These are phyloP conservation scores for Pangasianodon gigas DNA, from an alignment of 2,113 vertebrate genomes.

Conservation along the genomic window DNA sequence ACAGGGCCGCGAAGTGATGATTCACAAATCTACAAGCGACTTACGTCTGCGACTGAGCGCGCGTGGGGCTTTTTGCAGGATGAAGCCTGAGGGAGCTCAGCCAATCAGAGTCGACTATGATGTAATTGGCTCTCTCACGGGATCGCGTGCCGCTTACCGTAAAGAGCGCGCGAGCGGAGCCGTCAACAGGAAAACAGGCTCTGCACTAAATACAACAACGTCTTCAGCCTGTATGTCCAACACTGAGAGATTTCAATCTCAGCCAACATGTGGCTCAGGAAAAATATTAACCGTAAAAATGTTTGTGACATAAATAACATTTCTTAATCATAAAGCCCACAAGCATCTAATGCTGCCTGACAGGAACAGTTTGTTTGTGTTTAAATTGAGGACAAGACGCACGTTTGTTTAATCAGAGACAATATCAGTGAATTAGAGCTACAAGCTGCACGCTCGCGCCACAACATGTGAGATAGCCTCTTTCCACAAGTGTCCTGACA, in stretches of 20 bases:
- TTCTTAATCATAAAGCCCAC: neutral
- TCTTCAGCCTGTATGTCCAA: neutral
- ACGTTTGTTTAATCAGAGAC: neutral
- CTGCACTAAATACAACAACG: constrained; percentile 42
- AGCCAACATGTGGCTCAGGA: constrained; percentile 55
- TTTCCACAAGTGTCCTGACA: constrained; percentile 1
- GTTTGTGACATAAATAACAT: constrained; percentile 57
- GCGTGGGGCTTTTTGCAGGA: constrained; percentile 44
- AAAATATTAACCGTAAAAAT: constrained; percentile 60
- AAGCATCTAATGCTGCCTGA: neutral
- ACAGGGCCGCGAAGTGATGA: constrained; percentile 64
- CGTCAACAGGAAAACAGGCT: constrained; percentile 71
- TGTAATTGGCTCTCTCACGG: constrained; percentile 68
- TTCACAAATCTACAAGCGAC: constrained; percentile 65
- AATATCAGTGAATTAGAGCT: neutral
- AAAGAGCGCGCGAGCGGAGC: constrained; percentile 60
- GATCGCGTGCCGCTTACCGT: constrained; percentile 70
- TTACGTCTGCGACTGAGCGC: constrained; percentile 52
- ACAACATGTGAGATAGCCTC: constrained; percentile 3
- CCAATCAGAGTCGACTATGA: constrained; percentile 60
- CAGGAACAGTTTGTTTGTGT: constrained; percentile 24
- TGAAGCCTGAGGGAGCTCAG: constrained; percentile 42
- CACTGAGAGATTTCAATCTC: neutral
- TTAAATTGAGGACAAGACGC: neutral
- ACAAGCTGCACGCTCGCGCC: neutral